phyloP scores from a whole-genome alignment of 1,140 invertebrate species.

The Meteorus sp. region DNA sequence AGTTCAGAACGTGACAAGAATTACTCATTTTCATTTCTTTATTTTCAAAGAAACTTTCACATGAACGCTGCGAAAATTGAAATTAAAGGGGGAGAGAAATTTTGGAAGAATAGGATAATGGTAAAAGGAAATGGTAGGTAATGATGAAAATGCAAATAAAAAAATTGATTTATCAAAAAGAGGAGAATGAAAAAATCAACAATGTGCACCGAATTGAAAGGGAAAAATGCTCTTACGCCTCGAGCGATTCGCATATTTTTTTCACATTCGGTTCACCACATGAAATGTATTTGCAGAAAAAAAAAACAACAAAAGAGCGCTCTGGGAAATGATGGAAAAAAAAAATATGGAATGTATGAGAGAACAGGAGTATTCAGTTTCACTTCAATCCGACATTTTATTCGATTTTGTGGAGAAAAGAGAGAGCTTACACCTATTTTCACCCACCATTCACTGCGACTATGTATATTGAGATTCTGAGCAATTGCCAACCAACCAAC shows the following conservation, averaged over 20 bases:
- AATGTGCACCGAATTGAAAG: too few species aligned
- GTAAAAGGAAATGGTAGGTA: background rate
- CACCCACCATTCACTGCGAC: background rate
- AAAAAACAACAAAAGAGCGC: background rate
- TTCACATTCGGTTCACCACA: background rate
- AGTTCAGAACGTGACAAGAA: background rate
- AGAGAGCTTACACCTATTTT: background rate
- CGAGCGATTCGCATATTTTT: background rate
- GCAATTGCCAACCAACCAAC: too few species aligned
- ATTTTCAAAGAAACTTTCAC: too few species aligned
- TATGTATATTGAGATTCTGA: background rate
- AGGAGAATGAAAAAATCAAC: background rate
- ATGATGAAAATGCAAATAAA: background rate
- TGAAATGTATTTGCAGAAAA: background rate
- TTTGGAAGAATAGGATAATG: too few species aligned
- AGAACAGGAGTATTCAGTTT: background rate
- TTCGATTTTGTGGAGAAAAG: background rate
- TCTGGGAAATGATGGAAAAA: background rate
- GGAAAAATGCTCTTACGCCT: background rate
- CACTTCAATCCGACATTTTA: constrained; percentile 1
- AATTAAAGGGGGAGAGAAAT: too few species aligned
- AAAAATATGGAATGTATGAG: constrained; percentile 2
- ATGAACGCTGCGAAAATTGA: too few species aligned
- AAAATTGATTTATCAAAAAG: background rate
- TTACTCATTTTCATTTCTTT: background rate